Evolutionary conservation across 2,888 invertebrate species (phyloP).

Genomic region (Folsomia manolachei): DNA sequence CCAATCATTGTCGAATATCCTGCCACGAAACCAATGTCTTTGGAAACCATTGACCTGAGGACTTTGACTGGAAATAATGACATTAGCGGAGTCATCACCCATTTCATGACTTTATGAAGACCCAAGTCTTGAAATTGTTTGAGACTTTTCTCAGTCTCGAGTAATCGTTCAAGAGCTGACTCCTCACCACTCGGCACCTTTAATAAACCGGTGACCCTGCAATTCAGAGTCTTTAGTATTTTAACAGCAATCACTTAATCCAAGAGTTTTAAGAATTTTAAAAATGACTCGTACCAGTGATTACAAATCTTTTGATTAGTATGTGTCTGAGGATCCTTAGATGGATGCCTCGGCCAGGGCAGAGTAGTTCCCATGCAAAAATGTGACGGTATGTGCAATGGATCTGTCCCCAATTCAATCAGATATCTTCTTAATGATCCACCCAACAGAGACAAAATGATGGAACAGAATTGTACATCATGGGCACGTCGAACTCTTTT

Average conservation of each 20-base stretch:
- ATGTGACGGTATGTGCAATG: conserved; percentile 5
- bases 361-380: conserved; percentile 11
- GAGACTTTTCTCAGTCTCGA: conserved; percentile 5
- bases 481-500: conserved; percentile 20
- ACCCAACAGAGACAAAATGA: conserved; percentile 16
- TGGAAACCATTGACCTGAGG: background rate
- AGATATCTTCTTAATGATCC: conserved; percentile 22
- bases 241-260: background rate
- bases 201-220: conserved; percentile 17
- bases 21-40: conserved; percentile 12
- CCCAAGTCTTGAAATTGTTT: background rate
- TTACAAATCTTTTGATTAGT: conserved; percentile 25
- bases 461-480: conserved; percentile 17
- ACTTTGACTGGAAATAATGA: conserved; percentile 3
- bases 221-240: too few relatives aligned
- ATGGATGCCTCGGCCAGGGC: conserved; percentile 26
- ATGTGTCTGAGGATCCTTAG: background rate
- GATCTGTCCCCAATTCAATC: conserved; percentile 1
- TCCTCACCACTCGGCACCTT: conserved; percentile 15
- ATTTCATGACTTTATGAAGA: conserved; percentile 18
- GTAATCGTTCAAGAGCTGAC: conserved; percentile 12
- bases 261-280: background rate
- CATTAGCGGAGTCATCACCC: conserved; percentile 15
- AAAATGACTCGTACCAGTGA: conserved; percentile 19
- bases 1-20: conserved; percentile 24